Evolutionary conservation across 2,113 vertebrate species (phyloP).

Genomic region (Andinoacara biseriatus): DNA sequence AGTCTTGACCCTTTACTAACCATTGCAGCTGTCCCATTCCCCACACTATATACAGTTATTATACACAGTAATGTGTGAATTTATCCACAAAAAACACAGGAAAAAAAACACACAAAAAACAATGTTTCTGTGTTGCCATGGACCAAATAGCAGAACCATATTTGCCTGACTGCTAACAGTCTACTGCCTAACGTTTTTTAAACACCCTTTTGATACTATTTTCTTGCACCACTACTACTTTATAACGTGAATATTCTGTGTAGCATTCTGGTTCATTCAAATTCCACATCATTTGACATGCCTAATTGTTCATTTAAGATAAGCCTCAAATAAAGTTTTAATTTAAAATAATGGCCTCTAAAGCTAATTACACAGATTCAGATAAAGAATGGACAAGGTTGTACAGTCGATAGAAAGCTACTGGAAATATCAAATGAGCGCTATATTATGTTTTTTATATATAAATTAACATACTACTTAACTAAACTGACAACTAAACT

Average conservation of each 20-base stretch:
- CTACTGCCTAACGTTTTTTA: neutral
- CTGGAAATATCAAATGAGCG: neutral
- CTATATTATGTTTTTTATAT: neutral
- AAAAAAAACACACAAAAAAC: neutral
- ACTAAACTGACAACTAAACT: neutral
- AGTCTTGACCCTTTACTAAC: conserved; percentile 22
- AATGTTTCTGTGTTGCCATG: neutral
- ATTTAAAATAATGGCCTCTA: neutral
- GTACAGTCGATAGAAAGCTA: neutral
- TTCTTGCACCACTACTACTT: neutral
- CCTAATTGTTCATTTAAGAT: neutral
- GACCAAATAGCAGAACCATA: neutral
- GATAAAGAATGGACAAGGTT: neutral
- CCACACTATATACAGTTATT: neutral
- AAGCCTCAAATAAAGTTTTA: neutral
- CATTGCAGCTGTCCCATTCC: neutral
- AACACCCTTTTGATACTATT: neutral
- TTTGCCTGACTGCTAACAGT: neutral
- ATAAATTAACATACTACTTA: neutral
- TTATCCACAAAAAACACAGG: neutral
- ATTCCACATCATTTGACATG: neutral
- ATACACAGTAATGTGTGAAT: neutral
- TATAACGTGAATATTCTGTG: neutral
- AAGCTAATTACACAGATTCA: neutral
- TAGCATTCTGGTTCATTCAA: neutral